These are phyloP conservation scores for Malthinus seriepunctatus DNA, from an alignment of 2,888 invertebrate genomes.

Conservation along the genomic window DNA sequence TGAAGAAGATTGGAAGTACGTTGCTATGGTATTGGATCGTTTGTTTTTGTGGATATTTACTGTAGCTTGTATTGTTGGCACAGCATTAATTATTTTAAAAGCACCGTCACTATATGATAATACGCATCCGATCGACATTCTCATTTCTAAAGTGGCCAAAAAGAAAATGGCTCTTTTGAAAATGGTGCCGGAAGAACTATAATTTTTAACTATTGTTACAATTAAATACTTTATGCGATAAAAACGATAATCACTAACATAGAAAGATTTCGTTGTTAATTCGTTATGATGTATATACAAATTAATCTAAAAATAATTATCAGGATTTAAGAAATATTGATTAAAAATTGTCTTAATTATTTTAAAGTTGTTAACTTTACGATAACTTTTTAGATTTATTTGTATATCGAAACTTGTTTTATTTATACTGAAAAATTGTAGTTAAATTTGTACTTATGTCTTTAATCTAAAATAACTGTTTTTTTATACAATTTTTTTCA, in stretches of 20 bases:
- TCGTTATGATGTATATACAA: slow-evolving; percentile 8
- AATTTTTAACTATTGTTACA: slow-evolving; percentile 30
- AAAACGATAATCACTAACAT: slow-evolving; percentile 53
- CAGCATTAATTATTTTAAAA: slow-evolving; percentile 83
- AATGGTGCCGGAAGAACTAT: slow-evolving; percentile 73
- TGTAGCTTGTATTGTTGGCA: slow-evolving; percentile 89
- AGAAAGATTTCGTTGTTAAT: slow-evolving; percentile 40
- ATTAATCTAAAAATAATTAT: slow-evolving; percentile 2
- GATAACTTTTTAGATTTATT: slow-evolving; percentile 1
- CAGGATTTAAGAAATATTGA: not conserved
- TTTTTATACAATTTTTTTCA: slow-evolving; percentile 15
- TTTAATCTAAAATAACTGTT: slow-evolving; percentile 27
- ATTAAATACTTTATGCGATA: slow-evolving; percentile 41
- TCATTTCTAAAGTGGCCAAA: slow-evolving; percentile 89
- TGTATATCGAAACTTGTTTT: slow-evolving; percentile 14
- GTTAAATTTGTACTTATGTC: slow-evolving; percentile 25
- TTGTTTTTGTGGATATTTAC: slow-evolving; percentile 96
- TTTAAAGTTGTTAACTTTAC: not conserved
- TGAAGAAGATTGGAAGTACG: slow-evolving; percentile 98
- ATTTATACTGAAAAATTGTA: slow-evolving; percentile 25
- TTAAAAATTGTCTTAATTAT: not conserved
- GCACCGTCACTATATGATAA: slow-evolving; percentile 92
- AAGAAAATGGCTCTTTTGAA: slow-evolving; percentile 85
- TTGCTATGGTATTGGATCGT: slow-evolving; percentile 94
- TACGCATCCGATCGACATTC: slow-evolving; percentile 85